phyloP scores from a whole-genome alignment of 53 echinoderm and acorn worm genomes.

The Arbacia lixula region DNA sequence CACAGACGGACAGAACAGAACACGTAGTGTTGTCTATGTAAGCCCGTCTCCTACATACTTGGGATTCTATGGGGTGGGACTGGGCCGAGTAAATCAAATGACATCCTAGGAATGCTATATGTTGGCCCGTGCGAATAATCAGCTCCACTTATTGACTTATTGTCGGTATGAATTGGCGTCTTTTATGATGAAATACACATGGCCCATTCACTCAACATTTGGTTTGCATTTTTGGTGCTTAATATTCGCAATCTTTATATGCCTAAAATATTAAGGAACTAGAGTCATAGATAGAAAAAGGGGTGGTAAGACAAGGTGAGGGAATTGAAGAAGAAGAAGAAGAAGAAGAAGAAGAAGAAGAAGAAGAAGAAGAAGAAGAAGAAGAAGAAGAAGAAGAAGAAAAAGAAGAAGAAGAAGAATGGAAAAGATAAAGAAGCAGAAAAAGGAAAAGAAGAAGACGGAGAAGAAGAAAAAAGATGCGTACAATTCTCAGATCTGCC shows the following conservation, averaged over 20 bases:
- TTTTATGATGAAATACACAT: too few species aligned
- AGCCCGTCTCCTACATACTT: constrained; percentile 13
- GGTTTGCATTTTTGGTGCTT: too few species aligned
- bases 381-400: constrained; percentile 1
- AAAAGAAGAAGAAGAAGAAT: background rate
- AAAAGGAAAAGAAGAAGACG: too few species aligned
- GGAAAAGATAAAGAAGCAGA: too few species aligned
- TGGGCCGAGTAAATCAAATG: constrained; percentile 32
- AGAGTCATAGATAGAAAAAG: too few species aligned
- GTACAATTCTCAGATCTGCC: too few species aligned
- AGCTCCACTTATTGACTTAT: constrained; percentile 29
- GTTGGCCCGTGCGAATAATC: constrained; percentile 1
- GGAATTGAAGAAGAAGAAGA: background rate
- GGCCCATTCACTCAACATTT: too few species aligned
- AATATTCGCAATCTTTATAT: too few species aligned
- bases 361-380: constrained; percentile 1
- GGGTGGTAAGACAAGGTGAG: background rate
- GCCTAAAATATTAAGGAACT: too few species aligned
- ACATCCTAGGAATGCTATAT: constrained; percentile 43
- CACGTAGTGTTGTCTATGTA: background rate
- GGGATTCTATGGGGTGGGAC: constrained; percentile 35
- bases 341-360: constrained; percentile 1
- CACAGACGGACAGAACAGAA: background rate
- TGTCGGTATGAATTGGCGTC: too few species aligned
- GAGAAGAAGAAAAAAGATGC: too few species aligned